phyloP scores from a whole-genome alignment of 2,113 vertebrate genomes.

The Anolis carolinensis region DNA sequence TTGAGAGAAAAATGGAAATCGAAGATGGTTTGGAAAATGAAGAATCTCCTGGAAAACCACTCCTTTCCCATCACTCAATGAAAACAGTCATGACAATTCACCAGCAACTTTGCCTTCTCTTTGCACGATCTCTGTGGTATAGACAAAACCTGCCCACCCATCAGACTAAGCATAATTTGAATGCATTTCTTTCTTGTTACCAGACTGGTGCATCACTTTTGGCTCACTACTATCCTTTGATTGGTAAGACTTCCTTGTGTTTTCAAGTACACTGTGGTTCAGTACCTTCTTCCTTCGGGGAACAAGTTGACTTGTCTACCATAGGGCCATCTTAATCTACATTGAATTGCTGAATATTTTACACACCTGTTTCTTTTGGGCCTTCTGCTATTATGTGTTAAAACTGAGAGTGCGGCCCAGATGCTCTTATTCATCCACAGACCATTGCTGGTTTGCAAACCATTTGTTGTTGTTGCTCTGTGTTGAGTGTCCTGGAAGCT shows the following conservation, averaged over 20 bases:
- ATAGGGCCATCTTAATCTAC: not conserved
- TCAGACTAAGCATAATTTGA: conserved; percentile 82
- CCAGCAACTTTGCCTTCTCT: conserved; percentile 84
- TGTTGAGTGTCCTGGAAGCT: no score
- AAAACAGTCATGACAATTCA: conserved; percentile 84
- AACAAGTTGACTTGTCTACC: not conserved
- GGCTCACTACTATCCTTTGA: conserved; percentile 86
- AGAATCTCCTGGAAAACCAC: conserved; percentile 46
- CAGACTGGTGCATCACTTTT: conserved; percentile 89
- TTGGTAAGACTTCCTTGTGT: conserved; percentile 77
- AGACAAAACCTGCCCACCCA: conserved; percentile 71
- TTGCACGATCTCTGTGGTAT: conserved; percentile 90
- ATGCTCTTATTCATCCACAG: no score
- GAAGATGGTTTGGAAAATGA: conserved; percentile 63
- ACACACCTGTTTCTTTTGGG: not conserved
- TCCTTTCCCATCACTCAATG: conserved; percentile 81
- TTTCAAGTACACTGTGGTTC: not conserved
- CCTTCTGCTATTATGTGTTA: not conserved
- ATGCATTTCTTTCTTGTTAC: conserved; percentile 87
- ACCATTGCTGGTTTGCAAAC: no score
- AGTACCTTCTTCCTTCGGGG: not conserved
- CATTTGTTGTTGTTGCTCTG: no score
- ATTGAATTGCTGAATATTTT: not conserved
- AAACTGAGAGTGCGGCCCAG: not conserved
- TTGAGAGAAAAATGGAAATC: conserved; percentile 81